Conservation (phyloP, 2,797 vertebrate genomes). For the Myioborus miniatus region DNA sequence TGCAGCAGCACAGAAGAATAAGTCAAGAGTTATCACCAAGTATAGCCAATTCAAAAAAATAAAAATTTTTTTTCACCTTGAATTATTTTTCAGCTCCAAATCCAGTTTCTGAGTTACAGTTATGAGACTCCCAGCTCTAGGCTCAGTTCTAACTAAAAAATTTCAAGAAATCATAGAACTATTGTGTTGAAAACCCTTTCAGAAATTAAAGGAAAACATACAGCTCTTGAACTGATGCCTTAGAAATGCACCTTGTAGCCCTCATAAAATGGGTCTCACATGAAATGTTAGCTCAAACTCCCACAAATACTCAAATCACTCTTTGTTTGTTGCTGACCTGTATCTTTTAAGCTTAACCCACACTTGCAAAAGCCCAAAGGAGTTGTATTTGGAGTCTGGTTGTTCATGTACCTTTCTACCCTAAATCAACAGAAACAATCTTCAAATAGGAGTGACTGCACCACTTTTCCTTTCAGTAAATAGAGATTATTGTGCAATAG, state of each 20-base stretch:
- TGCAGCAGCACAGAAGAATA: constrained; percentile 29
- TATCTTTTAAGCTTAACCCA: constrained; percentile 43
- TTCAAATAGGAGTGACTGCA: background rate
- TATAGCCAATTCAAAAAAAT: constrained; percentile 35
- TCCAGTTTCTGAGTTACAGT: constrained; percentile 53
- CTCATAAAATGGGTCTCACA: constrained; percentile 8
- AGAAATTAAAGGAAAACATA: constrained; percentile 61
- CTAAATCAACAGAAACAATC: background rate
- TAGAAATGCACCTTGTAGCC: constrained; percentile 21
- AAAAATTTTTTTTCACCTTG: background rate
- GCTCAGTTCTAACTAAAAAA: constrained; percentile 52
- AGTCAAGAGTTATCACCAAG: constrained; percentile 55
- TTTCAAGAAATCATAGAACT: constrained; percentile 35
- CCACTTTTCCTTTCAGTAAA: background rate
- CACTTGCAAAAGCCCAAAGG: background rate
- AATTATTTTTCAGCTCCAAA: constrained; percentile 65
- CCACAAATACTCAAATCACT: constrained; percentile 10
- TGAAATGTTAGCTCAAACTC: constrained; percentile 29
- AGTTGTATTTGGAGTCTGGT: background rate
- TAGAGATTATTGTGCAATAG: background rate
- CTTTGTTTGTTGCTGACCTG: constrained; percentile 13
- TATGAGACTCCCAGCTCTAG: constrained; percentile 54
- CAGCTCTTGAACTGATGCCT: constrained; percentile 9
- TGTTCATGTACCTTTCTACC: background rate
- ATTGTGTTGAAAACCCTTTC: constrained; percentile 19